These are phyloP conservation scores for Nasonia oneida DNA, from an alignment of 2,888 invertebrate genomes.

Conservation along the genomic window DNA sequence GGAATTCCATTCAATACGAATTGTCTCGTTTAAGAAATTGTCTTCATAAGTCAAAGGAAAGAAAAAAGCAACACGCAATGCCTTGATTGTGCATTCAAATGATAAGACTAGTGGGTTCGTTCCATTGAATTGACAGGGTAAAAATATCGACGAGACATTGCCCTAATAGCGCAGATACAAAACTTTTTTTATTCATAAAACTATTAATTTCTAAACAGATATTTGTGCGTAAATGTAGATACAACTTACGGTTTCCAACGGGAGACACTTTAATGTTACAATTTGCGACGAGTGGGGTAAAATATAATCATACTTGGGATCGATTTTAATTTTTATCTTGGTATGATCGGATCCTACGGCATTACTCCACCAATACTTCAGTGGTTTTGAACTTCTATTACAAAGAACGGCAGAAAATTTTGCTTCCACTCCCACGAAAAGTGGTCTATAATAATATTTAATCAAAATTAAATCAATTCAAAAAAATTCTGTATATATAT, in stretches of 20 bases:
- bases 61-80: constrained; percentile 74
- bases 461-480: not conserved
- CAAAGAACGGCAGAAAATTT: constrained; percentile 70
- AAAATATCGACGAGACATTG: constrained; percentile 73
- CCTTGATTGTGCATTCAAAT: constrained; percentile 75
- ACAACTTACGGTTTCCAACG: constrained; percentile 67
- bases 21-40: constrained; percentile 63
- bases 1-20: constrained; percentile 68
- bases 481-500: not conserved
- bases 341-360: constrained; percentile 72
- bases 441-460: constrained; percentile 54
- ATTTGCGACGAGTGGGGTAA: constrained; percentile 60
- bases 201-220: not conserved
- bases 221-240: not conserved
- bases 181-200: not conserved
- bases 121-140: constrained; percentile 77
- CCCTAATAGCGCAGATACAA: constrained; percentile 68
- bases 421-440: constrained; percentile 71
- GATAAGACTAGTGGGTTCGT: constrained; percentile 70
- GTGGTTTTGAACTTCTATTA: constrained; percentile 68
- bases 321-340: constrained; percentile 70
- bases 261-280: constrained; percentile 69
- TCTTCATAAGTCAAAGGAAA: constrained; percentile 68
- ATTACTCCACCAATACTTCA: constrained; percentile 66
- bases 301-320: constrained; percentile 72